Percentiles rank a stretch among this genome's conserved stretches.
Evolutionary conservation across 92 coral and sea anemone genomes (phyloP).

Genomic region (Phenganax marumi): DNA sequence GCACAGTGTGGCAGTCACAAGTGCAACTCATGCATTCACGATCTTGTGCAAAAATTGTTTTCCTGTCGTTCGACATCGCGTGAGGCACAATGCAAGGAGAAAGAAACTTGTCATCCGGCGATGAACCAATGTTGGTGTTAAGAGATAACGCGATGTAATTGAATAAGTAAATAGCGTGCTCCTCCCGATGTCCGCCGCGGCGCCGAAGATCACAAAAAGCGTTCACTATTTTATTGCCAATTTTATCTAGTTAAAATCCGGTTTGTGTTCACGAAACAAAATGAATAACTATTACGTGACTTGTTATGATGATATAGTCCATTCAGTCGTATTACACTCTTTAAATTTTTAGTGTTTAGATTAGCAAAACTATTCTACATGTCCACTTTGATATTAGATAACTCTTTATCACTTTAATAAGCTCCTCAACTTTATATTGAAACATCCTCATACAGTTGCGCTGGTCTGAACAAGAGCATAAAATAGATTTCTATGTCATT

Average conservation of each 20-base stretch:
- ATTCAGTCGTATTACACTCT: too few relatives aligned
- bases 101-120: constrained; percentile 17
- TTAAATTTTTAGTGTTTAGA: too few relatives aligned
- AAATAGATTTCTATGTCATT: too few relatives aligned
- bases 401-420: too few relatives aligned
- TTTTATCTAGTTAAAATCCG: neutral
- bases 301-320: too few relatives aligned
- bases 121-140: constrained; percentile 37
- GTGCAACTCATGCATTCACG: neutral
- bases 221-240: constrained; percentile 8
- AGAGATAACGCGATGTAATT: constrained; percentile 47
- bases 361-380: too few relatives aligned
- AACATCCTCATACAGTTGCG: too few relatives aligned
- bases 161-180: constrained; percentile 50
- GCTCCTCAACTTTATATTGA: too few relatives aligned
- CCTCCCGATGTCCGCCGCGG: constrained; percentile 40
- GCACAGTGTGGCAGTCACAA: constrained; percentile 14
- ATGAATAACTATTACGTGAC: neutral
- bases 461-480: too few relatives aligned
- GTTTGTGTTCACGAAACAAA: neutral
- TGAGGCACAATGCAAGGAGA: neutral
- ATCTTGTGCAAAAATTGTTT: too few relatives aligned
- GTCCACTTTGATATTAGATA: too few relatives aligned
- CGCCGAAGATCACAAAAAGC: constrained; percentile 12
- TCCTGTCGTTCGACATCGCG: neutral